phyloP scores from a whole-genome alignment of 2,797 vertebrate genomes.

The Sebastes goodei region DNA sequence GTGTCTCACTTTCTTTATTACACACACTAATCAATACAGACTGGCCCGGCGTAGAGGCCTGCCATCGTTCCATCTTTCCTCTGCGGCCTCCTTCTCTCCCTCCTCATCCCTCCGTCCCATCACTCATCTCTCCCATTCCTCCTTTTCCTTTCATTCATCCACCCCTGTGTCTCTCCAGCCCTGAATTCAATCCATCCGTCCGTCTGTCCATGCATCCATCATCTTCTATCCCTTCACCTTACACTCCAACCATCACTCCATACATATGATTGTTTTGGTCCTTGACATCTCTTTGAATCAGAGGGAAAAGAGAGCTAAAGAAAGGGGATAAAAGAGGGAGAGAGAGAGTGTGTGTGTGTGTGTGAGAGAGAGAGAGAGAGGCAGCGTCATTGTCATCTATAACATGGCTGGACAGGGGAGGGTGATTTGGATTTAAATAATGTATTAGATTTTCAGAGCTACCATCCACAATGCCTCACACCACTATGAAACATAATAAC shows the following conservation, averaged over 20 bases:
- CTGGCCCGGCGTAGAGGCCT: constrained; percentile 57
- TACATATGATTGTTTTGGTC: constrained; percentile 40
- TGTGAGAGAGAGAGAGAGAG: background rate
- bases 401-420: constrained; percentile 71
- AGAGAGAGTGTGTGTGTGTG: background rate
- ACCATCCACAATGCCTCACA: constrained; percentile 71
- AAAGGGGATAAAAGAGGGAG: background rate
- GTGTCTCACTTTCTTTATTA: constrained; percentile 76
- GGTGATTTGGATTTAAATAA: constrained; percentile 81
- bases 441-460: constrained; percentile 74
- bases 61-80: constrained; percentile 47
- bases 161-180: background rate
- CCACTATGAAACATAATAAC: constrained; percentile 68
- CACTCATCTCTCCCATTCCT: constrained; percentile 13
- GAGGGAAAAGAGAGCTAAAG: constrained; percentile 1
- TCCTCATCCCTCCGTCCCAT: constrained; percentile 7
- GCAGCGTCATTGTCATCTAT: constrained; percentile 75
- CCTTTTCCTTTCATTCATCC: constrained; percentile 3
- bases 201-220: background rate
- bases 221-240: constrained; percentile 6
- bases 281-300: constrained; percentile 49
- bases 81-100: constrained; percentile 3
- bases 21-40: constrained; percentile 78
- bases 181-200: constrained; percentile 13
- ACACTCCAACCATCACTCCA: constrained; percentile 2